Percentiles rank a stretch among this genome's conserved stretches.
Conservation (phyloP, 2,888 invertebrate genomes). For the Drosophila paramelanica region DNA sequence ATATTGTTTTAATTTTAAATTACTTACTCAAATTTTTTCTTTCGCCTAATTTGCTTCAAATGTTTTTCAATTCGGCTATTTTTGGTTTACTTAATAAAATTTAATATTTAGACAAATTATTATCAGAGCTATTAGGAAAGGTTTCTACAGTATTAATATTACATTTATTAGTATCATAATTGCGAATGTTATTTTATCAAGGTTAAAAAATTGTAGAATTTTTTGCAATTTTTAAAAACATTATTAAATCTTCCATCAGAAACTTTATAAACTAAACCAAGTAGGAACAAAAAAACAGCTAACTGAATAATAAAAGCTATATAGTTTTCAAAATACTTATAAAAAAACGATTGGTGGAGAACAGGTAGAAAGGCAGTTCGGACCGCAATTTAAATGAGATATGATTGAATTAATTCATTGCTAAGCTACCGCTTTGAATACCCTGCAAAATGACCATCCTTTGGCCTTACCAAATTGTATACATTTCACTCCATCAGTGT, state of each 20-base stretch:
- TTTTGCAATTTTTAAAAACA: not conserved
- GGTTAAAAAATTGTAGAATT: not conserved
- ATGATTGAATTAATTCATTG: conserved; percentile 11
- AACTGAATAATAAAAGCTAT: not conserved
- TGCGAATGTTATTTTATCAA: not conserved
- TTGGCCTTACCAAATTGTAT: conserved; percentile 31
- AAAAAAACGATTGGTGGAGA: not conserved
- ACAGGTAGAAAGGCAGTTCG: not conserved
- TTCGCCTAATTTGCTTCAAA: too few species aligned
- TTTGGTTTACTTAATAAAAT: too few species aligned
- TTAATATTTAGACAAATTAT: too few species aligned
- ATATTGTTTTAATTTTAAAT: too few species aligned
- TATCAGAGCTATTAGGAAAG: too few species aligned
- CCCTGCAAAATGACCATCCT: not conserved
- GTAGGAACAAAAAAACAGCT: too few species aligned
- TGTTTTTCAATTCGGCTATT: too few species aligned
- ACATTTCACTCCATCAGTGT: conserved; percentile 58
- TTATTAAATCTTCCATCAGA: not conserved
- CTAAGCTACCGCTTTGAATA: not conserved
- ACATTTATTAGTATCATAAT: too few species aligned
- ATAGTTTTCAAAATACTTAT: not conserved
- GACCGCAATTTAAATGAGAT: not conserved
- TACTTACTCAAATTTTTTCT: too few species aligned
- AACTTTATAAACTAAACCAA: not conserved
- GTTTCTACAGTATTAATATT: not conserved